These are phyloP conservation scores for Leptinotarsa defecta DNA, from an alignment of 1,140 invertebrate species.

Conservation along the genomic window DNA sequence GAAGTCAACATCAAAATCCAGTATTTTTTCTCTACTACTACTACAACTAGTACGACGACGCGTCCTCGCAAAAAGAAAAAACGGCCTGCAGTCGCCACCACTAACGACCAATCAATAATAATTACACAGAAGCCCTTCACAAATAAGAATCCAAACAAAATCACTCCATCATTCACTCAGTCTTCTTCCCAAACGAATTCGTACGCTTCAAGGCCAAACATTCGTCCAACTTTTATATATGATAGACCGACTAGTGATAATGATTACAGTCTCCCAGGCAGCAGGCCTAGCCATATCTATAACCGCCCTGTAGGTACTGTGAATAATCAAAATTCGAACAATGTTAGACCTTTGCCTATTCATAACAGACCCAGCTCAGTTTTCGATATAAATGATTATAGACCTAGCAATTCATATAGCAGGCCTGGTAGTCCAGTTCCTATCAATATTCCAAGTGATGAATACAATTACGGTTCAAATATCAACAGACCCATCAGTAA, in stretches of 20 bases:
- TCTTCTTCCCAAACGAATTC: not conserved
- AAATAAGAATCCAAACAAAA: not conserved
- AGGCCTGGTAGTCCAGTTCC: slow-evolving; percentile 31
- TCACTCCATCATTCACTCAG: slow-evolving; percentile 23
- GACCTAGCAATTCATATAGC: not conserved
- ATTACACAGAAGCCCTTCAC: not conserved
- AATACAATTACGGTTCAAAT: not conserved
- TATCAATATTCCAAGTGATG: not conserved
- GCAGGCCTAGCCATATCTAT: not conserved
- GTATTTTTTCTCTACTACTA: slow-evolving; percentile 37
- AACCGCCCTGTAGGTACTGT: not conserved
- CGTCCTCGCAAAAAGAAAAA: slow-evolving; percentile 31
- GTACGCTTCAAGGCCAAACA: slow-evolving; percentile 11
- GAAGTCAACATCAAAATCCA: slow-evolving; percentile 54
- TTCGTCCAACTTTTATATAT: slow-evolving; percentile 20
- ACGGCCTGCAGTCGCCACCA: slow-evolving; percentile 11
- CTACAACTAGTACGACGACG: slow-evolving; percentile 27
- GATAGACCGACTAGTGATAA: slow-evolving; percentile 36
- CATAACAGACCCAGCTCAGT: not conserved
- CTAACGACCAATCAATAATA: not conserved
- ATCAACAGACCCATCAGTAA: not conserved
- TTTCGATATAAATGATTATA: not conserved
- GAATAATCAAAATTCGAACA: not conserved
- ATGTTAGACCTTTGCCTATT: not conserved
- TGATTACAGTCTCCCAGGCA: not conserved